Evolutionary conservation across 2,888 invertebrate genomes (phyloP).

Genomic region (Pteria penguin): DNA sequence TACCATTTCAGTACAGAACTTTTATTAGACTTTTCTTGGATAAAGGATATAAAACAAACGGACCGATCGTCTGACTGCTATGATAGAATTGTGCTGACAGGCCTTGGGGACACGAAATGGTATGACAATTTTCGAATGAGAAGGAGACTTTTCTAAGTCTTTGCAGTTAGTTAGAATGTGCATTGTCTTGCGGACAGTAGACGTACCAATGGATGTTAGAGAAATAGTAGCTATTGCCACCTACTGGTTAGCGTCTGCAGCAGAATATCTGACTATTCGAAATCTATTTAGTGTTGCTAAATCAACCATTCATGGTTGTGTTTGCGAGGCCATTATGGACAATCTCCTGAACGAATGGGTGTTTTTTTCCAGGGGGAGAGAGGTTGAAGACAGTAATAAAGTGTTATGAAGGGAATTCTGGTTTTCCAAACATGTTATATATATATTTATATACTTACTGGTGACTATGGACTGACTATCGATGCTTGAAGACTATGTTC

Average conservation of each 20-base stretch:
- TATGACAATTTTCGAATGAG: constrained; percentile 26
- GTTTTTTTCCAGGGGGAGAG: not conserved
- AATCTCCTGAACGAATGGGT: no score
- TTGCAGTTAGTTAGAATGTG: constrained; percentile 3
- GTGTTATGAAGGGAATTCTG: no score
- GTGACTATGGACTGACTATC: no score
- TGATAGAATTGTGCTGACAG: not conserved
- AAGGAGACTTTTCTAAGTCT: constrained; percentile 1
- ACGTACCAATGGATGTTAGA: not conserved
- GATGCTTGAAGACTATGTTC: no score
- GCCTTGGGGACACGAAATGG: not conserved
- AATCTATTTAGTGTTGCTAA: no score
- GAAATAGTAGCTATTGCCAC: no score
- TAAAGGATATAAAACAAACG: not conserved
- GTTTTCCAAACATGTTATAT: no score
- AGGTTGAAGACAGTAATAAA: not conserved
- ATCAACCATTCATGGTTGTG: no score
- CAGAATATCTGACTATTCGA: no score
- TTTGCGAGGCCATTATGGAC: no score
- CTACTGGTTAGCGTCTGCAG: no score
- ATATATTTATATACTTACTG: no score
- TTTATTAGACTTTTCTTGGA: not conserved
- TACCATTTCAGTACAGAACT: constrained; percentile 2
- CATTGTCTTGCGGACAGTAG: not conserved
- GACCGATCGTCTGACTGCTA: constrained; percentile 19